Conservation (phyloP, 2,888 invertebrate species). For the Cerastis rubricosa region DNA sequence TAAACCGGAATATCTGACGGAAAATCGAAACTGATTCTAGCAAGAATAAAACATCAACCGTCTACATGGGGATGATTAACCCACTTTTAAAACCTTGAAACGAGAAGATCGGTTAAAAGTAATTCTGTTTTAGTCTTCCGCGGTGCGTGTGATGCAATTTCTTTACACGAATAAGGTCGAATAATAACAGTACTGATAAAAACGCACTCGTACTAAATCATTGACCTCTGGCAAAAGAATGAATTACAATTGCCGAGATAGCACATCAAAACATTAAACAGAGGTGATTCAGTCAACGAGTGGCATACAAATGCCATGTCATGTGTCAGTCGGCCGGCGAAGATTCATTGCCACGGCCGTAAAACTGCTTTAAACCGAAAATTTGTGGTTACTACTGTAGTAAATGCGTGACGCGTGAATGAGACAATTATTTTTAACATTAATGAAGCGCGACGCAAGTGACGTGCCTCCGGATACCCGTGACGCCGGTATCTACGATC, state of each 20-base stretch:
- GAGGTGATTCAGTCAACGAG: conserved; percentile 64
- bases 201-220: conserved; percentile 2
- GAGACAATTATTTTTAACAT: conserved; percentile 89
- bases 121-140: conserved; percentile 10
- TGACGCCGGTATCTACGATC: conserved; percentile 67
- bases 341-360: conserved; percentile 83
- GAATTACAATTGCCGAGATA: conserved; percentile 20
- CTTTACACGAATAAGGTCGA: neutral
- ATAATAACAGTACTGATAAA: conserved; percentile 18
- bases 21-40: conserved; percentile 84
- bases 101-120: conserved; percentile 26
- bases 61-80: conserved; percentile 69
- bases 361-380: conserved; percentile 86
- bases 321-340: conserved; percentile 69
- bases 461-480: conserved; percentile 62
- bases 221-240: conserved; percentile 14
- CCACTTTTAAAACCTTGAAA: conserved; percentile 62
- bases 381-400: conserved; percentile 89
- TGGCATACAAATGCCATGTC: conserved; percentile 72
- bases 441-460: conserved; percentile 79
- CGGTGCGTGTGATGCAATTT: neutral
- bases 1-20: conserved; percentile 87
- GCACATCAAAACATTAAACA: conserved; percentile 52
- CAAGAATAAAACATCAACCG: conserved; percentile 74
- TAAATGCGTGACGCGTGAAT: conserved; percentile 84